phyloP scores from a whole-genome alignment of 2,113 vertebrate species.

The Marmota flaviventris region DNA sequence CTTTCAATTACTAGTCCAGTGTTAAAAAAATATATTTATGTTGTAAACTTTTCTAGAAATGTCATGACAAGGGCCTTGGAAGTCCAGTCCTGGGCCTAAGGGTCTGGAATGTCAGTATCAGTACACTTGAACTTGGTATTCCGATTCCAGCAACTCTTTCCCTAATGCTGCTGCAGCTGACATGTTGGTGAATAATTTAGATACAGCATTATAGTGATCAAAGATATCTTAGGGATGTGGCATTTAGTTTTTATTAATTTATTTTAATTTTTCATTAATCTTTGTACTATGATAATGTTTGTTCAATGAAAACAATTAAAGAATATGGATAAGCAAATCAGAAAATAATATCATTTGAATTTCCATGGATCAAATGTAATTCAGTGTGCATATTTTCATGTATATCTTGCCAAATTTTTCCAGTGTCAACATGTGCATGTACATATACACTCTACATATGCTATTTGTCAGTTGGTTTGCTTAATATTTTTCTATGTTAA shows the following conservation, averaged over 20 bases:
- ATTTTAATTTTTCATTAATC: neutral
- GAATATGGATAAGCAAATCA: neutral
- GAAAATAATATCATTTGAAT: neutral
- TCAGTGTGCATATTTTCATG: neutral
- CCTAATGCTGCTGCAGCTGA: neutral
- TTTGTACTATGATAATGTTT: neutral
- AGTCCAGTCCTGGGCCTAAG: neutral
- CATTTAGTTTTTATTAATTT: neutral
- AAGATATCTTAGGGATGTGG: neutral
- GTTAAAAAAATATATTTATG: neutral
- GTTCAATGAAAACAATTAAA: slow-evolving; percentile 5
- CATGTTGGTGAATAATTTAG: neutral
- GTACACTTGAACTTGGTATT: fast-evolving
- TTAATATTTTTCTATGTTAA: slow-evolving; percentile 8
- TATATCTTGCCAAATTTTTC: neutral
- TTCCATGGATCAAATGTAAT: neutral
- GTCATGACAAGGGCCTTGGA: neutral
- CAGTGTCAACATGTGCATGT: neutral
- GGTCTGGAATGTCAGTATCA: neutral
- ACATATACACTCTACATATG: neutral
- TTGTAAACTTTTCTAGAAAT: neutral
- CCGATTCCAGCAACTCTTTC: neutral
- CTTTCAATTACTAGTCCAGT: neutral
- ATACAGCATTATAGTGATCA: neutral
- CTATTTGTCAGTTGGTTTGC: neutral